Evolutionary conservation across 2,888 invertebrate species (phyloP).

Genomic region (Drosophila meridiana): DNA sequence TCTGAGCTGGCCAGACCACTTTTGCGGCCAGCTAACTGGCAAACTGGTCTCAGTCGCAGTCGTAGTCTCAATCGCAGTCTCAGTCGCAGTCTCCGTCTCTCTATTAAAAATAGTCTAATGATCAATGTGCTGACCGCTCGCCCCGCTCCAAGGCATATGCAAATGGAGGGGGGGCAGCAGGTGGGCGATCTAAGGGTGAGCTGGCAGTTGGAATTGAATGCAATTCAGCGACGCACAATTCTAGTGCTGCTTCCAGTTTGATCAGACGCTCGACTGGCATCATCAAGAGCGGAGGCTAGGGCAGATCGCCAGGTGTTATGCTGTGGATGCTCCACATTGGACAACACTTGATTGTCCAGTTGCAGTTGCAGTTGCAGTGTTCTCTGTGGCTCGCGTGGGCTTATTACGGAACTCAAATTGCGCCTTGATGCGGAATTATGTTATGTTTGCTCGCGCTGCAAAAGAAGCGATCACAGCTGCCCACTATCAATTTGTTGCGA

Average conservation of each 20-base stretch:
- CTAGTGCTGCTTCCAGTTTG: conserved; percentile 63
- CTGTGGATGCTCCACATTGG: conserved; percentile 53
- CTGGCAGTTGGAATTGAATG: conserved; percentile 39
- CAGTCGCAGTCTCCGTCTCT: conserved; percentile 49
- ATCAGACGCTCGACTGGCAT: conserved; percentile 21
- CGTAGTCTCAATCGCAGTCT: conserved; percentile 33
- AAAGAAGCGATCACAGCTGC: conserved; percentile 45
- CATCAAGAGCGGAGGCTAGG: conserved; percentile 40
- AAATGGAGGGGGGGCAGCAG: conserved; percentile 39
- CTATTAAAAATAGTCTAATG: conserved; percentile 81
- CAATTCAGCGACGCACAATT: conserved; percentile 50
- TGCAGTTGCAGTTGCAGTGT: conserved; percentile 27
- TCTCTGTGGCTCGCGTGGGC: conserved; percentile 62
- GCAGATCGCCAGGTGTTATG: conserved; percentile 67
- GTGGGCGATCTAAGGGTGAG: conserved; percentile 13
- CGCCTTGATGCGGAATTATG: conserved; percentile 57
- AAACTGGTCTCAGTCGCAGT: conserved; percentile 44
- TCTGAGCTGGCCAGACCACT: conserved; percentile 80
- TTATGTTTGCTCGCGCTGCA: conserved; percentile 2
- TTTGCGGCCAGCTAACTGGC: conserved; percentile 59
- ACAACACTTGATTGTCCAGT: conserved; percentile 60
- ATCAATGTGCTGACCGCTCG: conserved; percentile 51
- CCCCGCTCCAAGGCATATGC: conserved; percentile 43
- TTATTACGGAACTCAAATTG: conserved; percentile 66
- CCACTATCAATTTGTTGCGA: conserved; percentile 60